Evolutionary conservation across 2,888 invertebrate species (phyloP).

Genomic region (Dynastes grantii): DNA sequence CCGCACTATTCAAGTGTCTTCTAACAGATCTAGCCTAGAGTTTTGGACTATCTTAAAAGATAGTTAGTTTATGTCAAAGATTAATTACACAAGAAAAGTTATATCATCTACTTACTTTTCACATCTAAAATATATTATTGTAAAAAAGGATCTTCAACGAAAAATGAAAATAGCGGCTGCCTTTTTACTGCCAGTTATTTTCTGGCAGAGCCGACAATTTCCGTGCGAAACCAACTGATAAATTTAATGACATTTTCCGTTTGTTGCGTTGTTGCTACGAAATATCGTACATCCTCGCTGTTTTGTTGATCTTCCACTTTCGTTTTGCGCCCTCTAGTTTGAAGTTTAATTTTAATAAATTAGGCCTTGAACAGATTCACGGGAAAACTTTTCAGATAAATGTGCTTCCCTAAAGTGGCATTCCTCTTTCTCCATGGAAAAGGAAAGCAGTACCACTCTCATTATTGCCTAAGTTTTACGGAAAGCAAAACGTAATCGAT

Average conservation of each 20-base stretch:
- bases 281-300: conserved; percentile 16
- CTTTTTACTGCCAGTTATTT: background rate
- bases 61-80: too few relatives aligned
- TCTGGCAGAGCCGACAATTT: background rate
- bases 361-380: conserved; percentile 44
- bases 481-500: conserved; percentile 23
- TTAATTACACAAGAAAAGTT: too few relatives aligned
- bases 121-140: too few relatives aligned
- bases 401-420: conserved; percentile 39
- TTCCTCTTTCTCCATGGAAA: conserved; percentile 7
- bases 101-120: too few relatives aligned
- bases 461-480: conserved; percentile 38
- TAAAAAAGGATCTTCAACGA: too few relatives aligned
- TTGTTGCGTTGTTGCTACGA: conserved; percentile 31
- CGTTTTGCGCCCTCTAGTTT: conserved; percentile 33
- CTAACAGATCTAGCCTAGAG: too few relatives aligned
- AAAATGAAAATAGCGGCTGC: too few relatives aligned
- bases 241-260: conserved; percentile 43
- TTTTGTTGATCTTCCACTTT: conserved; percentile 31
- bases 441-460: conserved; percentile 21
- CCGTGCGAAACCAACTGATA: conserved; percentile 20
- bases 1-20: too few relatives aligned
- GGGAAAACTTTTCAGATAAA: conserved; percentile 35
- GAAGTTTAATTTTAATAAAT: conserved; percentile 50
- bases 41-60: too few relatives aligned